Base-by-base conservation (phyloP, 2,888 invertebrate genomes). In the Athalia rosae region DNA sequence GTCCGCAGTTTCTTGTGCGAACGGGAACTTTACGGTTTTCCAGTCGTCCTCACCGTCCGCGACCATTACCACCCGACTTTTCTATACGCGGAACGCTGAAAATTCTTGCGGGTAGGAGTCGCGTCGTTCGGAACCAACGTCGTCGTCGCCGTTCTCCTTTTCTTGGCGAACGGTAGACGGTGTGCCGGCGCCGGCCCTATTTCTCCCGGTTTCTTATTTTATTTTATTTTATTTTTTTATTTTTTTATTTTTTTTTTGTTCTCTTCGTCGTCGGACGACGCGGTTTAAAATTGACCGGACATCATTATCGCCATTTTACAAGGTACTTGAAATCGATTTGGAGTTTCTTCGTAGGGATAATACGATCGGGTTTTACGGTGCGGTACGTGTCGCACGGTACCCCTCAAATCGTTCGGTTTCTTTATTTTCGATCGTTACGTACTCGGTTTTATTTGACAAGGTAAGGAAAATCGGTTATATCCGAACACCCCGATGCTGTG, bases 21-120 rank as follows among this genome's bases (percentile, higher is more conserved):
- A 28, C 28, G 28, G 28, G 28, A 28, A 28, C 28, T 28, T 28
- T 28, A 28, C 28, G 28, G 28, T 71, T 50, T 58, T 45, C 58
- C 56, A 71, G 28, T 28, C 71, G 56, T 71, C 56, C 45, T 45
- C 58, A 56, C 71, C 71, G 58, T 45, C 71, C 56, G 56, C 56
- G 56, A 58, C 71, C 71, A 56, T 71, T 71, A 71, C 71, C 71
- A 71, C 56, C 71, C 58, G 58, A 58, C 58, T 11, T 53, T 71
- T 58, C 56, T 71, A 71, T 71, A 71, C 58, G 58, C 50, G 67
- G 9, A 53, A 67, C 58, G 58, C 58, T 58, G 71, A 71, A 71
- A 71, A 71, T 71, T 58, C 71, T 58, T 71, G 71, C 45, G 71
- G 71, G 71, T 56, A 71, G 71, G 71, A 71, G 71, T 28, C 28